Evolutionary conservation across 2,888 invertebrate species (phyloP).

Genomic region (Laspeyria flexula): DNA sequence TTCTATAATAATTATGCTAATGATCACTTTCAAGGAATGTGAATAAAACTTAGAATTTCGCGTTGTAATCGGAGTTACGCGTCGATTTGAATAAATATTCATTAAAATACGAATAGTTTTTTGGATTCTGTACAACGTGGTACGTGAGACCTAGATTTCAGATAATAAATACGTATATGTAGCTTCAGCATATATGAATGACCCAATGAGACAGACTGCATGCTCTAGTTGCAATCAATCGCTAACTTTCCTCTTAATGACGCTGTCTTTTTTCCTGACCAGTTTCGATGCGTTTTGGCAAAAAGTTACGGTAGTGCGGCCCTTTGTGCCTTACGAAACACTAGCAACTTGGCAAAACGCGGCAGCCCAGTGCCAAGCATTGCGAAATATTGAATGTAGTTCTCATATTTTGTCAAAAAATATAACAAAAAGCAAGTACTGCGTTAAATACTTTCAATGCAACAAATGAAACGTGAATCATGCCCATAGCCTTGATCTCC

Average conservation of each 20-base stretch:
- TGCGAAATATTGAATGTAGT: background rate
- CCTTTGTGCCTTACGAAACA: background rate
- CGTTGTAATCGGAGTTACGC: slow-evolving; percentile 36
- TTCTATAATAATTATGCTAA: slow-evolving; percentile 31
- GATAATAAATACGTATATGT: slow-evolving; percentile 43
- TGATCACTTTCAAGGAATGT: slow-evolving; percentile 34
- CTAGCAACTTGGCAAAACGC: background rate
- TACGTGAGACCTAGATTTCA: slow-evolving; percentile 52
- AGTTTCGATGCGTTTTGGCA: background rate
- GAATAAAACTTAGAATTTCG: slow-evolving; percentile 25
- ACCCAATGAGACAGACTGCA: slow-evolving; percentile 31
- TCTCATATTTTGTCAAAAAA: background rate
- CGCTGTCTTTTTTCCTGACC: slow-evolving; percentile 7
- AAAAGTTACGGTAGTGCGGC: background rate
- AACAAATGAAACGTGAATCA: slow-evolving; percentile 19
- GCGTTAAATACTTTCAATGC: background rate
- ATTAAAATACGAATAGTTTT: slow-evolving; percentile 43
- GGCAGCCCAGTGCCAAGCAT: background rate
- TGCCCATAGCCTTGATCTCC: slow-evolving; percentile 35
- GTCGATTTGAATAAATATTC: slow-evolving; percentile 39
- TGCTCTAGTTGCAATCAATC: slow-evolving; percentile 39
- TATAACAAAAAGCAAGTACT: background rate
- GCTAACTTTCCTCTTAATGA: slow-evolving; percentile 24
- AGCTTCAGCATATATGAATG: slow-evolving; percentile 36
- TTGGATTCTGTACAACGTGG: slow-evolving; percentile 33